Evolutionary conservation across 2,113 vertebrate species (phyloP).

Genomic region (Eurypyga helias): DNA sequence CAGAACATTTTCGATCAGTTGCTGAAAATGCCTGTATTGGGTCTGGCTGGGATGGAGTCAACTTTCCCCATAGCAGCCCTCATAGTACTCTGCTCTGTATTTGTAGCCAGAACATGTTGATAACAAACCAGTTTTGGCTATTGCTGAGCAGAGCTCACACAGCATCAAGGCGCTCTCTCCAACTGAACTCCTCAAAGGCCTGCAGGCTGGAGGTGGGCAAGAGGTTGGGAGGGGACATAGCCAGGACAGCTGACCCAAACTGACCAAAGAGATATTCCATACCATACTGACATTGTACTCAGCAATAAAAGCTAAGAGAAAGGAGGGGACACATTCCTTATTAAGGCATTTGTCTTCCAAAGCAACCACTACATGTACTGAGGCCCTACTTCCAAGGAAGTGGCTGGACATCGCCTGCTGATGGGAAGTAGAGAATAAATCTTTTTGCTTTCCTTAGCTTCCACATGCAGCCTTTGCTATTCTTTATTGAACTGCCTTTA

Average conservation of each 20-base stretch:
- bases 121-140: not conserved
- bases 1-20: not conserved
- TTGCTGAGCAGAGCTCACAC: not conserved
- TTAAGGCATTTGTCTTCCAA: not conserved
- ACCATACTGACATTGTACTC: not conserved
- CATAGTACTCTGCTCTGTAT: not conserved
- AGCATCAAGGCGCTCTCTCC: not conserved
- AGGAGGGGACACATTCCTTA: not conserved
- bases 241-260: not conserved
- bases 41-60: not conserved
- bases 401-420: not conserved
- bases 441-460: not conserved
- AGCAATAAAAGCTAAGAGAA: not conserved
- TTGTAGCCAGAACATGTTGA: not conserved
- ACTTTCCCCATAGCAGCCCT: not conserved
- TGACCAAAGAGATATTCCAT: not conserved
- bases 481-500: not conserved
- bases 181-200: not conserved
- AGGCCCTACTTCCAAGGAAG: not conserved
- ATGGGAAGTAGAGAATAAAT: not conserved
- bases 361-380: not conserved
- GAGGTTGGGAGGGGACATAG: not conserved
- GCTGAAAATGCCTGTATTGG: not conserved
- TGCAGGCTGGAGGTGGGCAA: not conserved
- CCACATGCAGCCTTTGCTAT: not conserved